These are phyloP conservation scores for Micromesistius poutassou DNA, from an alignment of 2,797 vertebrate species.

Conservation along the genomic window DNA sequence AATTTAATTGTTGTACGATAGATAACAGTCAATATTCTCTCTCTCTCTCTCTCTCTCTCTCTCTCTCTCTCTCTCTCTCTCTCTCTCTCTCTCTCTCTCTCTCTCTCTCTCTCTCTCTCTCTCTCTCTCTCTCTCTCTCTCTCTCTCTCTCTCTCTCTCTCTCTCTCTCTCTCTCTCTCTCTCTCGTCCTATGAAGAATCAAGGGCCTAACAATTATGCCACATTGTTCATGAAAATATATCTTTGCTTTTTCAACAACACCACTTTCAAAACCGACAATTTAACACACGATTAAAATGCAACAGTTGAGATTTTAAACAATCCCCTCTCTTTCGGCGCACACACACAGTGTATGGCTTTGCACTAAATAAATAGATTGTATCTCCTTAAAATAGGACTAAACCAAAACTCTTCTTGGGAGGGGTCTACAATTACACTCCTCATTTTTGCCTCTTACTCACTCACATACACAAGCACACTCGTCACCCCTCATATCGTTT, in stretches of 20 bases:
- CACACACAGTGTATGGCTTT: conserved; percentile 55
- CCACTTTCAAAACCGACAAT: conserved; percentile 46
- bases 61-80: neutral
- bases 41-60: conserved; percentile 13
- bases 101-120: conserved; percentile 14
- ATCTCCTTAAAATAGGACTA: conserved; percentile 69
- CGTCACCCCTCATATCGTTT: neutral
- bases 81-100: conserved; percentile 7
- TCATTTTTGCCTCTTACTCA: neutral
- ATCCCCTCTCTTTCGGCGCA: conserved; percentile 60
- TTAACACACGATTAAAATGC: conserved; percentile 52
- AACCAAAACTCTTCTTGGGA: neutral
- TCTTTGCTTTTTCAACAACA: conserved; percentile 59
- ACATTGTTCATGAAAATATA: conserved; percentile 65
- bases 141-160: no score
- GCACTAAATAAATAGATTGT: conserved; percentile 75
- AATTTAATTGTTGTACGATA: neutral
- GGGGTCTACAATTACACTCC: neutral
- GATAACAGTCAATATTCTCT: conserved; percentile 48
- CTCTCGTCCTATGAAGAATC: neutral
- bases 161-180: conserved; percentile 13
- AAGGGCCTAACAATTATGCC: conserved; percentile 30
- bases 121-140: conserved; percentile 13
- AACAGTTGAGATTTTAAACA: conserved; percentile 71
- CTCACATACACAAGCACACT: neutral